Evolutionary conservation across 2,888 invertebrate genomes (phyloP).

Genomic region (Hypomecis punctinalis): DNA sequence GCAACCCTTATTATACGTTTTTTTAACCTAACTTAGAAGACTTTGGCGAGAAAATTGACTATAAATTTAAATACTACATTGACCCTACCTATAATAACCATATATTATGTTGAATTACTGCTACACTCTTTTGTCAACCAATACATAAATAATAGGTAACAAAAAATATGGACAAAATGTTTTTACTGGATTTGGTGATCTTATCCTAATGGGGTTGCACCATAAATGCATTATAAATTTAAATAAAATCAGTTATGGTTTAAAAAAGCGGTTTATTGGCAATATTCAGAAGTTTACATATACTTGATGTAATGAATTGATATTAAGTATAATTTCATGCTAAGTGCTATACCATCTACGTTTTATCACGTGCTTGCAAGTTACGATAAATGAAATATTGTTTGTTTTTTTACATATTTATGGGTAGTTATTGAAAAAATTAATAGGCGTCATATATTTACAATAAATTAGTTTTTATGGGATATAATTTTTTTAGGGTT

Average conservation of each 20-base stretch:
- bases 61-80: too few species aligned
- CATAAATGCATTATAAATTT: slow-evolving; percentile 16
- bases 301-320: slow-evolving; percentile 74
- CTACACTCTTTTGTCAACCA: too few species aligned
- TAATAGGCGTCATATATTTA: too few species aligned
- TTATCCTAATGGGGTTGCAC: neutral
- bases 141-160: too few species aligned
- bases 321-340: slow-evolving; percentile 81
- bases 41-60: too few species aligned
- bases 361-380: slow-evolving; percentile 3
- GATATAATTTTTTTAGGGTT: too few species aligned
- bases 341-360: slow-evolving; percentile 49
- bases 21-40: too few species aligned
- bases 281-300: slow-evolving; percentile 70
- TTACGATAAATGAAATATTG: neutral
- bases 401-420: neutral
- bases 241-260: slow-evolving; percentile 15
- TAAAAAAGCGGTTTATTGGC: slow-evolving; percentile 63
- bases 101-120: too few species aligned
- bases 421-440: neutral
- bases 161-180: too few species aligned
- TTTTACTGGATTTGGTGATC: neutral
- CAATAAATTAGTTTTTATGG: too few species aligned
- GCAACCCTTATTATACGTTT: too few species aligned
- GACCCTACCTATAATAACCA: too few species aligned